These are phyloP conservation scores for Todiramphus chloris DNA, from an alignment of 2,113 vertebrate species.

Conservation along the genomic window DNA sequence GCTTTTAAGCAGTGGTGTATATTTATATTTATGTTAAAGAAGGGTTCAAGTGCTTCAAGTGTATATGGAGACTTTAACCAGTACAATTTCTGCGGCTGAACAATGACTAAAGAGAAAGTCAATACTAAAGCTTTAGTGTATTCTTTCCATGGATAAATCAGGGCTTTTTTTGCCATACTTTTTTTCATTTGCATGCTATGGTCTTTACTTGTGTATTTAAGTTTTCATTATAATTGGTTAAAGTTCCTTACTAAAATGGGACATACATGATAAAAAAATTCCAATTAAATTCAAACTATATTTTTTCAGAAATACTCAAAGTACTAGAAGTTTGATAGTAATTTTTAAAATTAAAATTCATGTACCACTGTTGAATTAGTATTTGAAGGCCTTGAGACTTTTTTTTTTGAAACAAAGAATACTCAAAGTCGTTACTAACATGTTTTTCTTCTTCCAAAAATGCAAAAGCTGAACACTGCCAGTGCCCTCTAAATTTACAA, in stretches of 20 bases:
- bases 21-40: not conserved
- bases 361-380: not conserved
- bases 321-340: not conserved
- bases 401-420: not conserved
- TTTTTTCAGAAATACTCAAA: not conserved
- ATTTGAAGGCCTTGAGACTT: not conserved
- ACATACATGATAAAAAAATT: not conserved
- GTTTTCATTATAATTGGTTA: not conserved
- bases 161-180: not conserved
- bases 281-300: not conserved
- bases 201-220: not conserved
- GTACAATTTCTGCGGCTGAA: not conserved
- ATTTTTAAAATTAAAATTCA: not conserved
- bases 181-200: not conserved
- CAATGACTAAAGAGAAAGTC: not conserved
- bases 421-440: not conserved
- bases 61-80: not conserved
- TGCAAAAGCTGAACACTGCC: not conserved
- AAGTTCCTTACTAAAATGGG: not conserved
- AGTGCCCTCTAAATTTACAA: not conserved
- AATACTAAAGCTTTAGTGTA: not conserved
- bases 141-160: not conserved
- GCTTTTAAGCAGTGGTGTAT: not conserved
- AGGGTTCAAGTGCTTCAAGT: not conserved
- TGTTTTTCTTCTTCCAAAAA: not conserved